phyloP scores from a whole-genome alignment of 1,140 invertebrate species.

The Drosophila pruinosa region DNA sequence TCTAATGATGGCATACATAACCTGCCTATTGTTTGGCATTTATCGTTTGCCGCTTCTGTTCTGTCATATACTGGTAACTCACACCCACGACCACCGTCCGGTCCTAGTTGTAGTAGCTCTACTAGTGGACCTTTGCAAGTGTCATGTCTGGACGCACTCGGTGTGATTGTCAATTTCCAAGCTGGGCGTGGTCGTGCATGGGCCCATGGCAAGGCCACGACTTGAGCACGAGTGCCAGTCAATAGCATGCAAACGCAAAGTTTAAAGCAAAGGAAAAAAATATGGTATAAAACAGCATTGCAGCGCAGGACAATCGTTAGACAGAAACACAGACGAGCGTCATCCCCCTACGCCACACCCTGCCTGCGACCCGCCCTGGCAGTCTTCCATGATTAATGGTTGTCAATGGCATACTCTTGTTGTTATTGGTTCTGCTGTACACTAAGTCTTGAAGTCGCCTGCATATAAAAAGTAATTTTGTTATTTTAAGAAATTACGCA shows the following conservation, averaged over 20 bases:
- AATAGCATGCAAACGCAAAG: slow-evolving; percentile 75
- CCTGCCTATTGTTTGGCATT: slow-evolving; percentile 38
- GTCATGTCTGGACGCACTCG: slow-evolving; percentile 77
- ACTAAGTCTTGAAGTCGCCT: slow-evolving; percentile 31
- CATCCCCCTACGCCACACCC: slow-evolving; percentile 14
- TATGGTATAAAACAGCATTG: slow-evolving; percentile 32
- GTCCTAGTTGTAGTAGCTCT: slow-evolving; percentile 4
- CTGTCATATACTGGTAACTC: slow-evolving; percentile 21
- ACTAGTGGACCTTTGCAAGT: slow-evolving; percentile 60
- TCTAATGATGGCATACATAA: slow-evolving; percentile 80
- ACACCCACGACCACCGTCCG: slow-evolving; percentile 28
- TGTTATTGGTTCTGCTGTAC: slow-evolving; percentile 14
- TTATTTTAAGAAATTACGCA: slow-evolving; percentile 77
- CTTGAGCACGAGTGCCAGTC: slow-evolving; percentile 71
- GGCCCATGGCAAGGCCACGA: slow-evolving; percentile 58
- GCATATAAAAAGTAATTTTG: slow-evolving; percentile 81
- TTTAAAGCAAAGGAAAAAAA: slow-evolving; percentile 56
- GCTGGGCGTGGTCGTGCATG: slow-evolving; percentile 68
- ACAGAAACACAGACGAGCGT: slow-evolving; percentile 8
- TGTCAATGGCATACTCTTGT: slow-evolving; percentile 75
- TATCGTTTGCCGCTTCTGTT: slow-evolving; percentile 16
- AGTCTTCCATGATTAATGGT: slow-evolving; percentile 82
- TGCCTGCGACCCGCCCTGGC: slow-evolving; percentile 69
- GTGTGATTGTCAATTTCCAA: slow-evolving; percentile 75
- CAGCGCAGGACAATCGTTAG: slow-evolving; percentile 65